These are phyloP conservation scores for Mercenaria mercenaria DNA, from an alignment of 1,140 invertebrate genomes.

Conservation along the genomic window DNA sequence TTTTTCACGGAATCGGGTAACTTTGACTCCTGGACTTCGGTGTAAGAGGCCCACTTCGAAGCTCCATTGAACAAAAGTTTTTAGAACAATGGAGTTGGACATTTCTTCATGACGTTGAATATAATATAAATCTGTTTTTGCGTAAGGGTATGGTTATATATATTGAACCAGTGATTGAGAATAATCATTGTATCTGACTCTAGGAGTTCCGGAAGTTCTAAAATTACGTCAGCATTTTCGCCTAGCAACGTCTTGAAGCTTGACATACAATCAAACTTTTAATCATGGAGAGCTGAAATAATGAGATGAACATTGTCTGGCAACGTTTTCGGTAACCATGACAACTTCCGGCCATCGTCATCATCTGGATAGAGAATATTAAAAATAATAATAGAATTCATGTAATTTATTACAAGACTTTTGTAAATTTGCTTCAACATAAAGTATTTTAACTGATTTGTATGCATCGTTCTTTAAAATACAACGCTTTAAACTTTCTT, in stretches of 20 bases:
- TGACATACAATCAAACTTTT: conserved; percentile 78
- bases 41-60: conserved; percentile 80
- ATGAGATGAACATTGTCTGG: conserved; percentile 89
- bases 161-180: conserved; percentile 79
- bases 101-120: conserved; percentile 79
- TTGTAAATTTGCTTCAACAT: not conserved
- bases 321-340: conserved; percentile 84
- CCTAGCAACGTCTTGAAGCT: conserved; percentile 71
- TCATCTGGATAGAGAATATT: conserved; percentile 74
- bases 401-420: not conserved
- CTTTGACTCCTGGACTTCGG: conserved; percentile 73
- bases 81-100: conserved; percentile 82
- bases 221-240: conserved; percentile 68
- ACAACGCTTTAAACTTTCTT: not conserved
- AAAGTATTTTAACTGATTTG: not conserved
- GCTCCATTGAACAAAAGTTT: conserved; percentile 81
- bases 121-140: conserved; percentile 80
- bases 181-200: conserved; percentile 79
- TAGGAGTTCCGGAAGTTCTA: conserved; percentile 78
- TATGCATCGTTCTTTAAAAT: not conserved
- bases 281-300: conserved; percentile 87
- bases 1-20: conserved; percentile 81
- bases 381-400: not conserved
- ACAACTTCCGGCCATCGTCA: conserved; percentile 79
- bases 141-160: conserved; percentile 72